Evolutionary conservation across 1,140 invertebrate genomes (phyloP).

Genomic region (Propsilocerus akamusi): DNA sequence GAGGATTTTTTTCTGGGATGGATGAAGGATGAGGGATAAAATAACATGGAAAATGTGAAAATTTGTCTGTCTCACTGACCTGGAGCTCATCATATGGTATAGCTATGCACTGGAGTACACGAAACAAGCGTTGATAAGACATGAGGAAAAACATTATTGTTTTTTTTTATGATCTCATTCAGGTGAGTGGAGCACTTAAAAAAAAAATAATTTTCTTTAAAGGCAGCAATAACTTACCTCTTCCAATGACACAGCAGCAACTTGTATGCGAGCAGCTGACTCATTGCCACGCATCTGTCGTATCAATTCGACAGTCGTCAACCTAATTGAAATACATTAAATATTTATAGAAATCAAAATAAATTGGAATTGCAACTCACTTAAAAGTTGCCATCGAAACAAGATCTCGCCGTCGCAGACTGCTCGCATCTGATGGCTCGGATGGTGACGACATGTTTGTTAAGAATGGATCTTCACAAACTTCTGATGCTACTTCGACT

Average conservation of each 20-base stretch:
- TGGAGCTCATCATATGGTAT: constrained; percentile 90
- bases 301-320: constrained; percentile 64
- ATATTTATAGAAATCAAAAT: neutral
- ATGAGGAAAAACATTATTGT: too few species aligned
- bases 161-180: too few species aligned
- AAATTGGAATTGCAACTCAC: constrained; percentile 7
- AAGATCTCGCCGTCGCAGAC: constrained; percentile 55
- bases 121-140: neutral
- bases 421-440: constrained; percentile 60
- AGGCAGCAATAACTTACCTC: constrained; percentile 29
- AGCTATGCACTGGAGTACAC: constrained; percentile 35
- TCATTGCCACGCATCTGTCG: constrained; percentile 57
- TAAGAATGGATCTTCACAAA: constrained; percentile 49
- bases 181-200: too few species aligned
- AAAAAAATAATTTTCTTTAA: too few species aligned
- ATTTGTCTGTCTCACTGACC: too few species aligned
- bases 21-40: neutral
- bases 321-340: constrained; percentile 17
- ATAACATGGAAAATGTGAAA: constrained; percentile 9
- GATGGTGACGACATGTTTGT: constrained; percentile 49
- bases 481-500: constrained; percentile 69
- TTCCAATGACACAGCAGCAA: constrained; percentile 52
- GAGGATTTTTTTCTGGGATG: neutral
- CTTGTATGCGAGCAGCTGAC: constrained; percentile 55
- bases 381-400: constrained; percentile 32